Base-by-base conservation (phyloP, 2,113 vertebrate genomes). In the Vireo altiloquus region DNA sequence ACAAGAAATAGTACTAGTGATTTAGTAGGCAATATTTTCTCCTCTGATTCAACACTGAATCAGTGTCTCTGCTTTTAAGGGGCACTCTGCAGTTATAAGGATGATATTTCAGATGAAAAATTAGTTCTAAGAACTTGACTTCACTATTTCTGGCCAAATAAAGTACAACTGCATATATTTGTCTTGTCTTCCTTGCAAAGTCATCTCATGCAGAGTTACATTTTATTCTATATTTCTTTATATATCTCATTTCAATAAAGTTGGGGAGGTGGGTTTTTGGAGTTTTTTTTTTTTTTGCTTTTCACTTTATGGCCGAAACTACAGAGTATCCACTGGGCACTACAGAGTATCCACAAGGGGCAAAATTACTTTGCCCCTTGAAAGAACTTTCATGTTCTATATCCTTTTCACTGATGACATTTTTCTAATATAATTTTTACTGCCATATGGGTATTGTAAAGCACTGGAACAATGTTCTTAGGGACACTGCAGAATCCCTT, bases 31-130 rank as follows among this genome's bases (percentile, higher is more conserved):
- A 78, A 47, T 84, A 95, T 89, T 95, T 95, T 82, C 61, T 57
- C 65, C 17, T 71, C 61, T 82, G 69, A 91, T 94, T 95, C 81
- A 92, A 75, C 81, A 59, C 19, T 85, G 63, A 95, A 87, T 79
- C 71, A 88, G 78, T 89, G 74, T 18, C 33, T 95, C 53, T 89
- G 61, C 65, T 91, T 91, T 87, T 91, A 92, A 89, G 70, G 40
- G 56, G 19, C 49, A 76, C 47, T 80, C 47, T 84, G 74, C 14
- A 84, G 49, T 85, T 87, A 39, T 75, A 91, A 91, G 50, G 61
- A 81, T 92, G 56, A 77, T 94, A 89, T 95, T 97, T 92, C 83
- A 81, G 35, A 92, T 81, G 76, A 95, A 92, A 92, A 92, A 93
- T 81, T 81, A 89, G 56, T 89, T 79, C 53, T 60, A 81, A 94